Evolutionary conservation across 2,797 vertebrate genomes (phyloP).

Genomic region (Labroides dimidiatus): DNA sequence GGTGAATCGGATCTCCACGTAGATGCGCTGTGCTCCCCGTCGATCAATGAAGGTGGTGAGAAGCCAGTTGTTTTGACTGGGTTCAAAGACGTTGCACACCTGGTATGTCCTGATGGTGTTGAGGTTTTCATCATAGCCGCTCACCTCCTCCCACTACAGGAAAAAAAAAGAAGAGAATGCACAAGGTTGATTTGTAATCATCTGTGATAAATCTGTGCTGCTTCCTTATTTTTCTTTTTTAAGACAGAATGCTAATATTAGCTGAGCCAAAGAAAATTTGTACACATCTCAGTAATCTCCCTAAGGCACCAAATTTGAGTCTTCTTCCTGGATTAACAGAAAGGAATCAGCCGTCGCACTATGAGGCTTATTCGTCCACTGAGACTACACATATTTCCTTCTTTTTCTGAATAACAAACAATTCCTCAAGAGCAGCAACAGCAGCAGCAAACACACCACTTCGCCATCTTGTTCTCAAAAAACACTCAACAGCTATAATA

Average conservation of each 20-base stretch:
- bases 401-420: slow-evolving; percentile 50
- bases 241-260: slow-evolving; percentile 44
- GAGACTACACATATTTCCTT: slow-evolving; percentile 50
- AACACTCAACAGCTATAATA: slow-evolving; percentile 53
- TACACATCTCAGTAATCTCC: slow-evolving; percentile 60
- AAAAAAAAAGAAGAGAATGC: slow-evolving; percentile 2
- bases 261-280: slow-evolving; percentile 45
- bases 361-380: slow-evolving; percentile 45
- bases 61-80: slow-evolving; percentile 99
- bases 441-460: slow-evolving; percentile 48
- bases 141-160: slow-evolving; percentile 97
- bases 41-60: slow-evolving; percentile 97
- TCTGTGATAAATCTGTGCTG: slow-evolving; percentile 3
- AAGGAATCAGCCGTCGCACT: slow-evolving; percentile 34
- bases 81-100: slow-evolving; percentile 98
- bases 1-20: slow-evolving; percentile 97
- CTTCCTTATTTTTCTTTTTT: slow-evolving; percentile 22
- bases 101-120: slow-evolving; percentile 99
- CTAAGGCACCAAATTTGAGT: slow-evolving; percentile 44
- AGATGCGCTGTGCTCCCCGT: slow-evolving; percentile 93
- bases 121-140: slow-evolving; percentile 98
- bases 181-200: slow-evolving; percentile 51
- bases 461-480: slow-evolving; percentile 48
- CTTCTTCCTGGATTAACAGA: slow-evolving; percentile 60
- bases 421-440: slow-evolving; percentile 37